These are phyloP conservation scores for Miniopterus natalensis DNA, from an alignment of 2,113 vertebrate genomes.

Conservation along the genomic window DNA sequence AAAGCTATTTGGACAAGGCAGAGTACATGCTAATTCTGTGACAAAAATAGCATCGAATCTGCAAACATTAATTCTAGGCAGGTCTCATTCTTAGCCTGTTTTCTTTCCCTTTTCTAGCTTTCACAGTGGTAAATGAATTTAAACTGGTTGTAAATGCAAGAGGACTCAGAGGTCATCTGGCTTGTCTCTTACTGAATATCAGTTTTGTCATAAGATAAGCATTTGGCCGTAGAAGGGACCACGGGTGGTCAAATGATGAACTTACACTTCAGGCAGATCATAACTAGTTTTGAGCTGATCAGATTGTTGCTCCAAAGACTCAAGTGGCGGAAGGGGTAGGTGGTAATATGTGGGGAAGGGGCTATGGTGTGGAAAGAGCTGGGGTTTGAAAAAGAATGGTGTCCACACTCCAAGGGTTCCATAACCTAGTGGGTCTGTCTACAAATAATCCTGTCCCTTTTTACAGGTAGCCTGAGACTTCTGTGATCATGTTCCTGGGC, in stretches of 20 bases:
- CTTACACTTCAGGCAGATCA: not conserved
- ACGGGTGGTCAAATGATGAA: not conserved
- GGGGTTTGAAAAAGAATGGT: not conserved
- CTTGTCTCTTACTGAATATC: slow-evolving; percentile 23
- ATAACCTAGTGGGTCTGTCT: not conserved
- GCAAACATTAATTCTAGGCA: slow-evolving; percentile 73
- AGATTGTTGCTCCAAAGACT: not conserved
- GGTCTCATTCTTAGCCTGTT: slow-evolving; percentile 60
- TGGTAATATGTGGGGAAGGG: not conserved
- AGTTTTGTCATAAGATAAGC: slow-evolving; percentile 18
- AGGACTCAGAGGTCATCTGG: slow-evolving; percentile 1
- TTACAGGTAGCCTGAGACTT: not conserved
- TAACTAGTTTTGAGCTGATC: not conserved
- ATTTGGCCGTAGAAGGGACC: not conserved
- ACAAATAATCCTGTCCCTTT: not conserved
- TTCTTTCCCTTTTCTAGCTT: slow-evolving; percentile 44
- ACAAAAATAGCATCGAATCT: slow-evolving; percentile 74
- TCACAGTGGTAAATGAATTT: slow-evolving; percentile 68
- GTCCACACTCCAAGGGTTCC: not conserved
- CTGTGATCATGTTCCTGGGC: not conserved
- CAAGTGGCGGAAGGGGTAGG: not conserved
- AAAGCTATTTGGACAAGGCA: slow-evolving; percentile 59
- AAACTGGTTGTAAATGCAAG: slow-evolving; percentile 31
- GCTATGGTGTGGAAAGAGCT: not conserved
- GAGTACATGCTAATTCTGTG: slow-evolving; percentile 72